These are phyloP conservation scores for Lepeophtheirus nordmannii DNA, from an alignment of 2,888 invertebrate species.

Conservation along the genomic window DNA sequence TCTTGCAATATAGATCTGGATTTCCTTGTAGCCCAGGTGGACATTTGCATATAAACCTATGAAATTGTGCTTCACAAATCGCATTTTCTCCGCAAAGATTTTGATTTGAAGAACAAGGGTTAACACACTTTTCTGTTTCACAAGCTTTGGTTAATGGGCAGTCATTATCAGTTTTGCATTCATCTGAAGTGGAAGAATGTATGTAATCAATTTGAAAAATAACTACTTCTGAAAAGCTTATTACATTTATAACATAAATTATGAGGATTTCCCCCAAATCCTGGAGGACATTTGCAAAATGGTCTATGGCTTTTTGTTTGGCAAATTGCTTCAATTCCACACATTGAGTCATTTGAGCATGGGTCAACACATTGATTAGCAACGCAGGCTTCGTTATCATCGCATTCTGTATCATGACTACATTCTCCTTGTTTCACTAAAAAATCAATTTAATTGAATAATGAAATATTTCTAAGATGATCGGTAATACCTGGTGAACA, in stretches of 20 bases:
- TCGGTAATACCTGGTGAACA: constrained; percentile 46
- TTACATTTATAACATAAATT: constrained; percentile 32
- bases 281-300: constrained; percentile 55
- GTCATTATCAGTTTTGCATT: constrained; percentile 54
- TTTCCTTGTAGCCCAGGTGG: constrained; percentile 61
- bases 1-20: constrained; percentile 58
- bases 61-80: constrained; percentile 58
- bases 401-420: constrained; percentile 51
- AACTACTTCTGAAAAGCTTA: constrained; percentile 12
- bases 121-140: constrained; percentile 52
- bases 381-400: constrained; percentile 51
- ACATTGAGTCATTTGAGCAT: constrained; percentile 45
- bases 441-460: not conserved
- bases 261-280: constrained; percentile 66
- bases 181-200: constrained; percentile 35
- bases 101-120: constrained; percentile 47
- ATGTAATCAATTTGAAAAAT: constrained; percentile 43
- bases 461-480: constrained; percentile 40
- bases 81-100: constrained; percentile 54
- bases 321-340: constrained; percentile 65
- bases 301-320: constrained; percentile 32
- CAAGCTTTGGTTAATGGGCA: constrained; percentile 54
- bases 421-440: constrained; percentile 41
- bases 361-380: constrained; percentile 61
- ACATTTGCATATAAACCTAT: constrained; percentile 33